Conservation (phyloP, 2,888 invertebrate genomes). For the Ophioninae sp. region DNA sequence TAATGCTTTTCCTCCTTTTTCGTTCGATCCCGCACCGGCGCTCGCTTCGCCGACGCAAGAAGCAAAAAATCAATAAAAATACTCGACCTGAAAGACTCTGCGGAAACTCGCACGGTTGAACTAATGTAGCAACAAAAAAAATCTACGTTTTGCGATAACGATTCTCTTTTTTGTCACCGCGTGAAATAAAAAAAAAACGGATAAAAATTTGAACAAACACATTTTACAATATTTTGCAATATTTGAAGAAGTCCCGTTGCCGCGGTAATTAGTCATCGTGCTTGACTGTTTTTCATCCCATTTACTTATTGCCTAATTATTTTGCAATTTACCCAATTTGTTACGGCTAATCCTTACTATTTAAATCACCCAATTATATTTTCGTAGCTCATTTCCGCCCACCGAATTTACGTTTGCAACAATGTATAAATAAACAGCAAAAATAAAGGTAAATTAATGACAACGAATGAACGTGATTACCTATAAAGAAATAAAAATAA, state of each 20-base stretch:
- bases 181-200: background rate
- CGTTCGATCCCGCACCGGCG: constrained; percentile 21
- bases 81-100: constrained; percentile 52
- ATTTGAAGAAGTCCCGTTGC: background rate
- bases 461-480: no score
- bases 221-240: background rate
- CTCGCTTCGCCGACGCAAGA: constrained; percentile 7
- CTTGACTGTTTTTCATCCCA: background rate
- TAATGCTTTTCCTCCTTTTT: constrained; percentile 28
- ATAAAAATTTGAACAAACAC: background rate
- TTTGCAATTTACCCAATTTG: no score
- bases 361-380: no score
- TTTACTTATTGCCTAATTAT: background rate
- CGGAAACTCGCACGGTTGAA: background rate
- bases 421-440: no score
- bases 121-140: background rate
- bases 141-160: background rate
- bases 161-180: background rate
- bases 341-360: no score
- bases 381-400: no score
- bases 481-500: no score
- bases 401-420: no score
- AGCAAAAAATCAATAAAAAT: constrained; percentile 20
- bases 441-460: no score
- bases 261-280: background rate